phyloP scores from a whole-genome alignment of 2,797 vertebrate species.

The Acrossocheilus fasciatus region DNA sequence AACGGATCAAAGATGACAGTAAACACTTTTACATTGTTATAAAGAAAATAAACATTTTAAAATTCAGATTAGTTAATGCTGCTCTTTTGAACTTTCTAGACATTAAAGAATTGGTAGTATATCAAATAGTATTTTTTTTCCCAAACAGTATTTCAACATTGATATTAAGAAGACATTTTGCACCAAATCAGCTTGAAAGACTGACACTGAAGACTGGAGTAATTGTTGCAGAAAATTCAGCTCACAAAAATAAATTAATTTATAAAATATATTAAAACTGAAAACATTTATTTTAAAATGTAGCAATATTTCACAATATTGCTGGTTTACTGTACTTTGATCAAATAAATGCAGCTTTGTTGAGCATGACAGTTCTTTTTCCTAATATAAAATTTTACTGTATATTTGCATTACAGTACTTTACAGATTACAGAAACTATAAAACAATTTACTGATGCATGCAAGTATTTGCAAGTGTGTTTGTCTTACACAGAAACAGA shows the following conservation, averaged over 20 bases:
- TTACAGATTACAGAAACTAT: background rate
- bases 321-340: background rate
- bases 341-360: too few species aligned
- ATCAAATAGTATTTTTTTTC: too few species aligned
- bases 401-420: background rate
- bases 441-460: background rate
- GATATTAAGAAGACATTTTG: background rate
- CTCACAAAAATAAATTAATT: background rate
- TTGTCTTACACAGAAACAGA: background rate
- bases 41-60: background rate
- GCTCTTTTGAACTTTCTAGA: background rate
- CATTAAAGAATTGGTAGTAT: too few species aligned
- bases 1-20: background rate
- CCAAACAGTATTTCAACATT: background rate
- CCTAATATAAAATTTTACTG: background rate
- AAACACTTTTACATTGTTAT: background rate
- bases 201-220: background rate
- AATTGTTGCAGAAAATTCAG: background rate
- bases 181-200: background rate
- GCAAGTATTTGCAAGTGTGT: background rate
- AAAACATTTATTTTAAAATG: background rate
- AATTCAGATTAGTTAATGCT: background rate
- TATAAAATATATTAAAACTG: background rate
- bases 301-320: background rate
- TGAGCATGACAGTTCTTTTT: too few species aligned